Evolutionary conservation across 1,140 invertebrate species (phyloP).

Genomic region (Drosophila bocki): DNA sequence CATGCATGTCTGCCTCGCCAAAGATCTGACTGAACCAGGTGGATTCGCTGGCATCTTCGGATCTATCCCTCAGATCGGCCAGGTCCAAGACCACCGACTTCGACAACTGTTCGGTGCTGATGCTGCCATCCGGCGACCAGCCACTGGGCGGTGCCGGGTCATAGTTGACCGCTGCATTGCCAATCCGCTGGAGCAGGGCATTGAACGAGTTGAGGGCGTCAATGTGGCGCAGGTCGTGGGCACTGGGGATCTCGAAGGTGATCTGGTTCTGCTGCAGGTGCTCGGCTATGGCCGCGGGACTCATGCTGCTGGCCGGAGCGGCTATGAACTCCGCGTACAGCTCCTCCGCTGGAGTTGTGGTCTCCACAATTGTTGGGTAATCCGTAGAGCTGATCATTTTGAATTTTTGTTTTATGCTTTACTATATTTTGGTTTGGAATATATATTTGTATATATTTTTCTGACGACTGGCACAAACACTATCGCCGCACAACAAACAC

Average conservation of each 20-base stretch:
- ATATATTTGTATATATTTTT: conserved; percentile 19
- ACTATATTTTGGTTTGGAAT: conserved; percentile 4
- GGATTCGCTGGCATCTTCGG: conserved; percentile 12
- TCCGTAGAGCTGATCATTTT: conserved; percentile 56
- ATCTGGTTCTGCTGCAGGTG: conserved; percentile 82
- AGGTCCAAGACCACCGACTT: conserved; percentile 80
- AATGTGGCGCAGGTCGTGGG: conserved; percentile 79
- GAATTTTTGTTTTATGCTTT: conserved; percentile 6
- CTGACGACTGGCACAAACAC: conserved; percentile 44
- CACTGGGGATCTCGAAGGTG: conserved; percentile 81
- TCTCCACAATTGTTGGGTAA: conserved; percentile 45
- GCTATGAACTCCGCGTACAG: conserved; percentile 65
- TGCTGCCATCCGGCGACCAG: conserved; percentile 51
- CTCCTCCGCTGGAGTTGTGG: conserved; percentile 49
- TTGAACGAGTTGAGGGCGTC: conserved; percentile 79
- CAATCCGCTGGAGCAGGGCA: conserved; percentile 70
- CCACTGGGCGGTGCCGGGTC: conserved; percentile 30
- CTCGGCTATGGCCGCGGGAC: conserved; percentile 70
- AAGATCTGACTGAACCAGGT: conserved; percentile 62
- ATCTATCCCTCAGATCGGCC: conserved; percentile 68
- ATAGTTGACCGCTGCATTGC: conserved; percentile 56
- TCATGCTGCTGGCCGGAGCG: conserved; percentile 81
- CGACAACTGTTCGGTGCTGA: conserved; percentile 77
- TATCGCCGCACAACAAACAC: conserved; percentile 54
- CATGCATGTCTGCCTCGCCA: conserved; percentile 76